Evolutionary conservation across 2,797 vertebrate genomes (phyloP), one percentile per base, ranked within the genome.

Genomic region (Eulemur mongoz): DNA sequence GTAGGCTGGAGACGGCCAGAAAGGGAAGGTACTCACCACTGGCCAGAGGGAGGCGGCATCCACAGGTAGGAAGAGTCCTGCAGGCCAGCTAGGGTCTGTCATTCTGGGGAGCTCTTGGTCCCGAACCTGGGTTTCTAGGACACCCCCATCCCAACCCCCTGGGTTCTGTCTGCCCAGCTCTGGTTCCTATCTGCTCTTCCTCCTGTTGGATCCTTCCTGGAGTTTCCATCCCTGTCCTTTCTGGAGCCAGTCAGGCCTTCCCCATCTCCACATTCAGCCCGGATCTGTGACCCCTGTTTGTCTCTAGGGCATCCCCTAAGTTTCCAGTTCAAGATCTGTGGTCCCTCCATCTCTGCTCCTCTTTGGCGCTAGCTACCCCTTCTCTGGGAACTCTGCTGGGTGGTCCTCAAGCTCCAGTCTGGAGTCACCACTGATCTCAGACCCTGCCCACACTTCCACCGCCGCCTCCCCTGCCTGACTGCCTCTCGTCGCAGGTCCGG

Each of bases 51-150:
- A 82, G 89, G n/a, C 25, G 13, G 73, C 1, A 0, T 43, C 30
- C 0, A 30, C 93, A 95, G 97, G 97, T 96, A 96, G 30, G 95
- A 30, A 43, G 70, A 30, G 2, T 5, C 14, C 13, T 18, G 15
- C 5, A 10, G 7, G 43, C 27, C 0, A 0, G 22, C 27, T 10
- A 27, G 75, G 8, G 17, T 57, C 27, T 8, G 54, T 13, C 3
- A 0, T 3, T 57, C 3, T 1, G 6, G 14, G 57, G 52, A 38
- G 0, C 12, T 38, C 13, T 18, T 0, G 15, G 11, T 7, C 7
- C 27, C 5, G 22, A 4, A 17, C 15, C 13, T 72, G 43, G 43
- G 14, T 73, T 35, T 57, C 18, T 78, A 7, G n/a, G 18, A 11
- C 54, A 11, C 23, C 1, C 57, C 1, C 12, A 13, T 14, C 27